These are phyloP conservation scores for Lydus trimaculatus DNA, from an alignment of 2,888 invertebrate genomes.

Conservation along the genomic window DNA sequence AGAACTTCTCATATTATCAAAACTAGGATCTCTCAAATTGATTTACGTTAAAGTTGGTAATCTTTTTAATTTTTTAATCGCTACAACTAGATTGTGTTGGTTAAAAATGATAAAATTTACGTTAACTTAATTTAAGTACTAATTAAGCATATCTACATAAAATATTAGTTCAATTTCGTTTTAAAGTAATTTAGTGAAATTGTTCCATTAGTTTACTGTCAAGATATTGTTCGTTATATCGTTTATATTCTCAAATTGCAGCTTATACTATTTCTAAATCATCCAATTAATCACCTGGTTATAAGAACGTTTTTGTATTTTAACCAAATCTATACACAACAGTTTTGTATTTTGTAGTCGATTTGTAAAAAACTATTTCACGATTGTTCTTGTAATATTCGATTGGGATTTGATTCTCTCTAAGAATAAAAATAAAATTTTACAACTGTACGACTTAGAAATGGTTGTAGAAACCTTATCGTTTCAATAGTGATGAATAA, in stretches of 20 bases:
- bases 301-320: too few species aligned
- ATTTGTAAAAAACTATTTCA: too few species aligned
- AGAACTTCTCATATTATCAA: too few species aligned
- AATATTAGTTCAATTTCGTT: neutral
- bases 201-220: neutral
- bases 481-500: neutral
- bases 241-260: too few species aligned
- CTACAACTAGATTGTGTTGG: neutral
- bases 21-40: too few species aligned
- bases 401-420: neutral
- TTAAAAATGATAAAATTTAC: neutral
- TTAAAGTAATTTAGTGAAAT: neutral
- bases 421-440: neutral
- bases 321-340: too few species aligned
- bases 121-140: neutral
- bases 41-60: too few species aligned
- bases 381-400: neutral
- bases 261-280: neutral
- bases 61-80: too few species aligned
- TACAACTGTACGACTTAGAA: neutral
- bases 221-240: neutral
- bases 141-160: neutral
- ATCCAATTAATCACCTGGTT: too few species aligned
- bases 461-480: too few species aligned
- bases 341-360: neutral